Evolutionary conservation across 1,140 invertebrate genomes (phyloP).

Genomic region (Papilio dardanus): DNA sequence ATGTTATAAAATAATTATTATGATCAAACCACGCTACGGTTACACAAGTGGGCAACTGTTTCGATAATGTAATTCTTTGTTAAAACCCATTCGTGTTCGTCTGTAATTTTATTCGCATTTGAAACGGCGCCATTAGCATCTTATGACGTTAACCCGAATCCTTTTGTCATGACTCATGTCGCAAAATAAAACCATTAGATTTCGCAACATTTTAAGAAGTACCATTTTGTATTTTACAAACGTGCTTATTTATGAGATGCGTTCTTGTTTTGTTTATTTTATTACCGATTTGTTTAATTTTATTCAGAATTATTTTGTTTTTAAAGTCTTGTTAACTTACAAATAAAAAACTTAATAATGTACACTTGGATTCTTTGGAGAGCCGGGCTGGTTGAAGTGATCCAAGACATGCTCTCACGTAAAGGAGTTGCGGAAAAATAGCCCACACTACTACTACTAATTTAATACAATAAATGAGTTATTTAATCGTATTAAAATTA

Average conservation of each 20-base stretch:
- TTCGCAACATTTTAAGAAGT: constrained; percentile 24
- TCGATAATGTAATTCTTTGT: constrained; percentile 37
- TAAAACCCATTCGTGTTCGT: constrained; percentile 36
- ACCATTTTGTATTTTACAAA: background rate
- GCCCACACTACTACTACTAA: no score
- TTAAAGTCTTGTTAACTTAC: no score
- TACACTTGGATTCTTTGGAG: no score
- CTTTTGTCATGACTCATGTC: constrained; percentile 32
- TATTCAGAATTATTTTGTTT: no score
- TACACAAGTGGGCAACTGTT: constrained; percentile 29
- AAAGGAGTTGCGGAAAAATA: no score
- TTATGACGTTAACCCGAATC: constrained; percentile 35
- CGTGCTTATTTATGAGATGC: background rate
- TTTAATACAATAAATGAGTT: no score
- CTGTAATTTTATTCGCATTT: constrained; percentile 36
- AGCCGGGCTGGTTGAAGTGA: no score
- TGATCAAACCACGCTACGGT: constrained; percentile 13
- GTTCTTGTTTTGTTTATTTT: background rate
- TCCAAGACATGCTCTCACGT: no score
- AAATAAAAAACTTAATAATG: no score
- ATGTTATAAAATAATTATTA: constrained; percentile 43
- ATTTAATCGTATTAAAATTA: background rate
- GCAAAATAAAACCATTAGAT: constrained; percentile 35
- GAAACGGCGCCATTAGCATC: constrained; percentile 37
- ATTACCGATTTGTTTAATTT: no score